Base-by-base conservation (phyloP, 2,888 invertebrate species). In the Drosophila flavopinicola region DNA sequence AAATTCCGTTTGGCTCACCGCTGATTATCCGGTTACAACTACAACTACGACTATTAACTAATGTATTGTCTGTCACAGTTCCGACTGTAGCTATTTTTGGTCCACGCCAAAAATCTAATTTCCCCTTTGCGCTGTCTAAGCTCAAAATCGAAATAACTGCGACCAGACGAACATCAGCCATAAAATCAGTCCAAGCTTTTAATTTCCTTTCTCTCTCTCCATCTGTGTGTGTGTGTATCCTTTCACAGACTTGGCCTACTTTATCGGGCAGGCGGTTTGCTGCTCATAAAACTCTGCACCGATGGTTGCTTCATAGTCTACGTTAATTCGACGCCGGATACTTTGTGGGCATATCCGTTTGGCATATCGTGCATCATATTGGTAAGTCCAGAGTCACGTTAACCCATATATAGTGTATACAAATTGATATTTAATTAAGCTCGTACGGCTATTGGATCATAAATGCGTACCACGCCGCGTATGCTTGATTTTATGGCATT, bases 241-340 rank as follows among this genome's bases (percentile, higher is more conserved):
- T 13, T 20, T 23, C 15, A 45, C 89, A 95, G 94, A 84, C 92
- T 94, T 75, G 92, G 93, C 60, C 91, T 94, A 78, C 90, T 95
- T 60, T 93, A 93, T 83, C 92, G 94, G 54, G 93, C 94, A 10
- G 93, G 93, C 39, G 91, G 93, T 48, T 91, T 94, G 65, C 93
- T 94, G 82, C 90, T 92, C 69, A 91, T 93, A 58, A 93, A 94
- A 78, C 90, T 94, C 32, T 90, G 92, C 48, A 93, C 93, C 88
- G 93, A 93, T 69, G 92, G 92, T 37, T 92, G 94, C 71, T 94
- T 94, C 76, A 92, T 94, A 59, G 91, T 93, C 76, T 94, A 94
- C 90, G 92, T 94, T 70, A 94, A 94, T 88, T 92, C 93, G 52
- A 91, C 93, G 52, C 91, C 92, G 54, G 92, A 93, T 75, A 91